These are phyloP conservation scores for Scelioninae gen. 1 DNA, from an alignment of 2,888 invertebrate genomes.

Conservation along the genomic window DNA sequence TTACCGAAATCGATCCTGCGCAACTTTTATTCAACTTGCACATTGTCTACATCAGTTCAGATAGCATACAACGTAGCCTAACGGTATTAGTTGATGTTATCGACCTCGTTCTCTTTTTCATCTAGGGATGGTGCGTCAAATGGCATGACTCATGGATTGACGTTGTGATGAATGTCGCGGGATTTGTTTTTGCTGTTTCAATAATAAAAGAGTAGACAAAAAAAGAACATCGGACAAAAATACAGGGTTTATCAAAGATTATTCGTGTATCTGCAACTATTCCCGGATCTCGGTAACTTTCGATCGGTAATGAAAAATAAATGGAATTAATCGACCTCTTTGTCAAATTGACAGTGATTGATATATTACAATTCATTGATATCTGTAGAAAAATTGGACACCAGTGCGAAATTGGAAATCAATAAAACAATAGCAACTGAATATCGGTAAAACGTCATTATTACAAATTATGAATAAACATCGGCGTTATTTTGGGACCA, in stretches of 20 bases:
- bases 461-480: constrained; percentile 40
- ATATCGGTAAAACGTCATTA: constrained; percentile 31
- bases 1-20: constrained; percentile 66
- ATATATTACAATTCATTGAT: constrained; percentile 44
- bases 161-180: constrained; percentile 53
- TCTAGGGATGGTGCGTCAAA: constrained; percentile 62
- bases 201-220: constrained; percentile 24
- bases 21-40: constrained; percentile 63
- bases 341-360: constrained; percentile 56
- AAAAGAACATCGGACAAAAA: constrained; percentile 30
- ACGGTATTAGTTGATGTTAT: constrained; percentile 66
- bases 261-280: constrained; percentile 31
- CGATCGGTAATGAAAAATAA: constrained; percentile 51
- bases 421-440: constrained; percentile 31
- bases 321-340: constrained; percentile 55
- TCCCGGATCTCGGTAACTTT: constrained; percentile 31
- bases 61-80: constrained; percentile 52
- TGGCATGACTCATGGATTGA: constrained; percentile 61
- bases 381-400: constrained; percentile 30
- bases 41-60: constrained; percentile 61
- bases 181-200: constrained; percentile 48
- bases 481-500: constrained; percentile 7
- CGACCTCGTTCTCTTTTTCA: constrained; percentile 16
- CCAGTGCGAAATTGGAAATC: constrained; percentile 28
- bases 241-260: constrained; percentile 50